Evolutionary conservation across 2,113 vertebrate genomes (phyloP).

Genomic region (Oreochromis niloticus): DNA sequence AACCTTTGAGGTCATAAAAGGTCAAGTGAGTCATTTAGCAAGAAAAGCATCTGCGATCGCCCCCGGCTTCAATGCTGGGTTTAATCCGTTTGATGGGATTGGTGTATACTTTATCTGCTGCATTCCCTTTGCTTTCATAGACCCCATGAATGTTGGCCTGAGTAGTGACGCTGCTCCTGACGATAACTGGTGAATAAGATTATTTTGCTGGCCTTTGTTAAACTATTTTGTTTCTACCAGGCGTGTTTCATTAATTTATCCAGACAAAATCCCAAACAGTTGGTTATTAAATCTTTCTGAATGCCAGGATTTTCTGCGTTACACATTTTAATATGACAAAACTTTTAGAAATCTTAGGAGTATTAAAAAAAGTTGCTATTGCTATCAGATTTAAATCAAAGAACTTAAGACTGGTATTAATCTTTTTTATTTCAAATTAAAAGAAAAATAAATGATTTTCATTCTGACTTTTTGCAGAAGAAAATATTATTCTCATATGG

Average conservation of each 20-base stretch:
- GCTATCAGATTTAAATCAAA: not conserved
- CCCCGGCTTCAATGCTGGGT: not conserved
- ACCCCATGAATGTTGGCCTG: not conserved
- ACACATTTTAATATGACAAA: not conserved
- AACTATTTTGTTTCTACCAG: not conserved
- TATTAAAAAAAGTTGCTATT: not conserved
- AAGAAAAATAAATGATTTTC: not conserved
- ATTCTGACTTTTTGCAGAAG: not conserved
- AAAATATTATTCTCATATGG: not conserved
- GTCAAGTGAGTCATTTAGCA: not conserved
- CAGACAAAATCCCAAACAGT: not conserved
- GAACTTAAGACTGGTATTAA: not conserved
- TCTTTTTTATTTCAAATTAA: not conserved
- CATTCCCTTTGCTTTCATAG: not conserved
- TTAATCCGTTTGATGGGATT: conserved; percentile 8
- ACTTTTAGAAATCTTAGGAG: not conserved
- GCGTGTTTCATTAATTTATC: not conserved
- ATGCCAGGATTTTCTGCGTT: not conserved
- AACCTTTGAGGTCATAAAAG: not conserved
- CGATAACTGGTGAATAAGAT: not conserved
- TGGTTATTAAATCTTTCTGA: not conserved
- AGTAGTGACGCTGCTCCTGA: not conserved
- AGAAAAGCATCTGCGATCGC: not conserved
- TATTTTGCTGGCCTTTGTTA: not conserved
- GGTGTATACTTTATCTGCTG: not conserved